phyloP scores from a whole-genome alignment of 2,888 invertebrate species.

The Melitaea athalia region DNA sequence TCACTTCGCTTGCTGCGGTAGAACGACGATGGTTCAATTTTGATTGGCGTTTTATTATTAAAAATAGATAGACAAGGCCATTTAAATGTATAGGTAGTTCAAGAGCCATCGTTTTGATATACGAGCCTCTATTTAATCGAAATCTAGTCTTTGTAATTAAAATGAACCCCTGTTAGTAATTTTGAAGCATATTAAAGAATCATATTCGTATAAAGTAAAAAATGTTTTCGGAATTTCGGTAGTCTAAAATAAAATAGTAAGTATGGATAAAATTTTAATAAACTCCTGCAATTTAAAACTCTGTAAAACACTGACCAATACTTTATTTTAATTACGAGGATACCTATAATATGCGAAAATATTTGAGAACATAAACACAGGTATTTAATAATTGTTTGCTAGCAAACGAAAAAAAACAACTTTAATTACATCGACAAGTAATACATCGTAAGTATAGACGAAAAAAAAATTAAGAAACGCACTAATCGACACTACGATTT shows the following conservation, averaged over 20 bases:
- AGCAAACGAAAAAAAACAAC: too few relatives aligned
- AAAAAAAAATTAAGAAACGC: too few relatives aligned
- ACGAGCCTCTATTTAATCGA: slow-evolving; percentile 55
- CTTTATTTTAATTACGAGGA: background rate
- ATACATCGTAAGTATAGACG: too few relatives aligned
- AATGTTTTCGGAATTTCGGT: too few relatives aligned
- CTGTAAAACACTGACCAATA: too few relatives aligned
- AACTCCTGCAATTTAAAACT: too few relatives aligned
- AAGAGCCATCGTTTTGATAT: slow-evolving; percentile 61
- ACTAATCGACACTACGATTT: too few relatives aligned
- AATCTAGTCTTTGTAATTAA: slow-evolving; percentile 32
- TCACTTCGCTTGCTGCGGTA: slow-evolving; percentile 41
- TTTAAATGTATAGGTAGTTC: slow-evolving; percentile 51
- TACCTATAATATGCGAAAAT: slow-evolving; percentile 25
- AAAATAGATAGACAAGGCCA: slow-evolving; percentile 63
- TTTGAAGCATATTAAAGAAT: slow-evolving; percentile 21
- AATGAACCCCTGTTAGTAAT: slow-evolving; percentile 20
- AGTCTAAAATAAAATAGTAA: too few relatives aligned
- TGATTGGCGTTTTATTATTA: slow-evolving; percentile 45
- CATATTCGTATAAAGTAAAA: too few relatives aligned
- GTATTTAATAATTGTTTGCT: too few relatives aligned
- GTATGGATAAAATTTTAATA: too few relatives aligned
- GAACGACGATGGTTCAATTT: slow-evolving; percentile 46
- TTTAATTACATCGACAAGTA: too few relatives aligned
- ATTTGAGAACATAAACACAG: slow-evolving; percentile 36